Evolutionary conservation across 1,140 invertebrate species (phyloP).

Genomic region (Drosophila seguyi): DNA sequence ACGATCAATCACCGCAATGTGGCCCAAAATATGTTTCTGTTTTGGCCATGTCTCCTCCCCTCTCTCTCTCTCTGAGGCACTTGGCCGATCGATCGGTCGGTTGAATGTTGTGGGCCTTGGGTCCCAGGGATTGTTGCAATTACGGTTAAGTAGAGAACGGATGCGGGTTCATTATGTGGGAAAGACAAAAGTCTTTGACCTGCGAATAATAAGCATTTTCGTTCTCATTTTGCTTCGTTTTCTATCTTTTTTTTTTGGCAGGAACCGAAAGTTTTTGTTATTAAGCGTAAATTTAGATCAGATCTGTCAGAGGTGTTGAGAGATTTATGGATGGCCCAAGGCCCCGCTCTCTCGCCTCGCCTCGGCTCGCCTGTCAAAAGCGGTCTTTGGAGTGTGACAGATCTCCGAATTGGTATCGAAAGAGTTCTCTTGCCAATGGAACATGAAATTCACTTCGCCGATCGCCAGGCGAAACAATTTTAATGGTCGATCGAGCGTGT

Average conservation of each 20-base stretch:
- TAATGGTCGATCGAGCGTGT: slow-evolving; percentile 62
- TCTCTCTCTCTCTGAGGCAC: slow-evolving; percentile 34
- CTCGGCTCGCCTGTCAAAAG: slow-evolving; percentile 28
- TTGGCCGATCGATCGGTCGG: slow-evolving; percentile 32
- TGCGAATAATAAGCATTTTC: slow-evolving; percentile 31
- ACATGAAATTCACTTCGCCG: slow-evolving; percentile 61
- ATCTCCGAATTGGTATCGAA: slow-evolving; percentile 23
- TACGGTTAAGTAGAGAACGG: slow-evolving; percentile 47
- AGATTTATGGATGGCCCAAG: slow-evolving; percentile 57
- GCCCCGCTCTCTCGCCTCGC: slow-evolving; percentile 19
- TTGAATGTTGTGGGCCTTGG: slow-evolving; percentile 47
- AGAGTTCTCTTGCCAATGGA: slow-evolving; percentile 61
- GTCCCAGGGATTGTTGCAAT: slow-evolving; percentile 59
- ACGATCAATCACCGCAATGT: slow-evolving; percentile 66
- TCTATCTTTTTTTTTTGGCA: slow-evolving; percentile 8
- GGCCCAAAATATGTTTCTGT: slow-evolving; percentile 48
- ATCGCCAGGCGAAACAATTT: slow-evolving; percentile 46
- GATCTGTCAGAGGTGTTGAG: slow-evolving; percentile 49
- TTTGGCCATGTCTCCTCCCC: slow-evolving; percentile 62
- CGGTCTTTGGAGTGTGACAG: slow-evolving; percentile 43
- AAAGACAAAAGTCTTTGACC: slow-evolving; percentile 56
- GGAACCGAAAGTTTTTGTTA: slow-evolving; percentile 36
- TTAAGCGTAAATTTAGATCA: slow-evolving; percentile 67
- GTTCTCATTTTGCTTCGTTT: not conserved
- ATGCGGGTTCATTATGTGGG: slow-evolving; percentile 61